These are phyloP conservation scores for Gyrodactylus salaris DNA, from an alignment of 1,140 invertebrate genomes.

Conservation along the genomic window DNA sequence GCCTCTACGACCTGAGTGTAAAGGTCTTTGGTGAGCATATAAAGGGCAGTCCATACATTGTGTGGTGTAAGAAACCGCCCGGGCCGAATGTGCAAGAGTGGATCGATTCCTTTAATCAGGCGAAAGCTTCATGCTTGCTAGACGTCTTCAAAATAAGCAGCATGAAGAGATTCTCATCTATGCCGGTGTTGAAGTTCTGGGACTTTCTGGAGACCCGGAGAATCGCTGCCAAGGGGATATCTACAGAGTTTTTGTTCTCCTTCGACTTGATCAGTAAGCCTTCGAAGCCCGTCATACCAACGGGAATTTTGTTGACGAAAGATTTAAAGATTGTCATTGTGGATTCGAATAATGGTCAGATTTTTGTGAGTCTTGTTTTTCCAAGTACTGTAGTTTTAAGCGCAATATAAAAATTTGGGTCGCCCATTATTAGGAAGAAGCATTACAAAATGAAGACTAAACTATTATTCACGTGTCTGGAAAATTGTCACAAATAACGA, in stretches of 20 bases:
- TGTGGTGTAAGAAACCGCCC: constrained; percentile 11
- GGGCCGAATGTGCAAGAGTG: background rate
- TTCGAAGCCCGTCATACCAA: constrained; percentile 21
- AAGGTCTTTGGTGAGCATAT: constrained; percentile 21
- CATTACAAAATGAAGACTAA: no score
- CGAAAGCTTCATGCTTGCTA: constrained; percentile 8
- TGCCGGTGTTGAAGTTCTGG: constrained; percentile 12
- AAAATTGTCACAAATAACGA: no score
- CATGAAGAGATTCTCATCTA: constrained; percentile 13
- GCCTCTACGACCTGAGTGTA: constrained; percentile 14
- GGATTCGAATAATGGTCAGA: constrained; percentile 27
- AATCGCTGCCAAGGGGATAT: background rate
- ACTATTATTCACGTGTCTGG: no score
- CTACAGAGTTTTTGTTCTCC: background rate
- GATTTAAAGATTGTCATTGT: constrained; percentile 24
- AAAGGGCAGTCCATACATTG: constrained; percentile 22
- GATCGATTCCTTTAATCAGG: constrained; percentile 9
- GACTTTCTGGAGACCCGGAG: background rate
- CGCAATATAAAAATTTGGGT: background rate
- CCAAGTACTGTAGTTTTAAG: constrained; percentile 13
- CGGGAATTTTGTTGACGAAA: constrained; percentile 18
- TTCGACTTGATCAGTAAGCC: constrained; percentile 25
- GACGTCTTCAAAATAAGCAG: constrained; percentile 10
- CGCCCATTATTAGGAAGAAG: no score
- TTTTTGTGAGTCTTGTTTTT: constrained; percentile 13